Base-by-base conservation (phyloP, 2,113 vertebrate species). In the Rostratula benghalensis region DNA sequence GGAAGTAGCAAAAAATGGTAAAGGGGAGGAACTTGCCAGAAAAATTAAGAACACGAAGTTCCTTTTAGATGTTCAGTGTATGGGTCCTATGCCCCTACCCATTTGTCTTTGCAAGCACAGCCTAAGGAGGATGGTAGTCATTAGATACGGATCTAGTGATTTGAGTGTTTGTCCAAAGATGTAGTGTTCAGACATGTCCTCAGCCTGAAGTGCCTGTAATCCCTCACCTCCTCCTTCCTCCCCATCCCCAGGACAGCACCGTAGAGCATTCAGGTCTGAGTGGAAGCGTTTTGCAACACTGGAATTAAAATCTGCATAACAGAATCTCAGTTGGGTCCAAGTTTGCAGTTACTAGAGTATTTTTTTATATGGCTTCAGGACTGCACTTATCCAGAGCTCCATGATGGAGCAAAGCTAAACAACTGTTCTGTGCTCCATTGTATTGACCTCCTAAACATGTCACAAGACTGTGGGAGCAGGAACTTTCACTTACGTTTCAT, bases 271-370 rank as follows among this genome's bases (percentile, higher is more conserved):
- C 3, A 1, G 0, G 2, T 68, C 53, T 43, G 28, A 89, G 50
- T 35, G 39, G 60, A 89, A 68, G 30, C 24, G 18, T 68, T 94
- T 92, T 68, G 22, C 6, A 6, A 43, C 68, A 21, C 60, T 68
- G 25, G 83, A 80, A 91, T 84, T 82, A 67, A 95, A 95, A 95
- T 82, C 91, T 93, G 48, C 48, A 18, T 46, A 91, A 45, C 69
- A 87, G 77, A 65, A 74, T 75, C 11, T 75, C 0, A 0, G 5
- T 45, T 71, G 68, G 90, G 77, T n/a, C 77, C 83, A 78, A 89
- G 79, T 94, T 53, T 95, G 51, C 84, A 90, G 63, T 76, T 45
- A 85, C 61, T 91, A 25, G 83, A 93, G 54, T 87, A 68, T 94
- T 73, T 94, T 68, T 28, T 61, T 95, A n/a, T n/a, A n/a, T n/a